Percentiles rank a stretch among this genome's conserved stretches.
phyloP scores from a whole-genome alignment of 2,888 invertebrate genomes.

The Pyrrhia umbra region DNA sequence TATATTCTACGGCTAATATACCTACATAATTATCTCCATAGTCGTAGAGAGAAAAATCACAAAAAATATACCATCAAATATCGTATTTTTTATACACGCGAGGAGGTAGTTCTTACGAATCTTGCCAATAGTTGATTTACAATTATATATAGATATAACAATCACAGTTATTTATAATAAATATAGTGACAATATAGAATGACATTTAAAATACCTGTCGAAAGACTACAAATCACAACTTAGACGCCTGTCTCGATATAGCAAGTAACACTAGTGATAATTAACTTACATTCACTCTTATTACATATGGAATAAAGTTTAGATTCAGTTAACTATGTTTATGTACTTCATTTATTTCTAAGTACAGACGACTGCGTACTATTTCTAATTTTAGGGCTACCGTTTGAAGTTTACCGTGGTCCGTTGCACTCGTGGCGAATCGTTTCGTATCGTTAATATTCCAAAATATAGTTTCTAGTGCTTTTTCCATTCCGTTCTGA shows the following conservation, averaged over 20 bases:
- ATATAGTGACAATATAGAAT: constrained; percentile 76
- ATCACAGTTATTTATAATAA: constrained; percentile 82
- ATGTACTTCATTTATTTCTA: constrained; percentile 86
- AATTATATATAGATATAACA: constrained; percentile 70
- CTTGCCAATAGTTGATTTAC: constrained; percentile 78
- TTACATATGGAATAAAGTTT: constrained; percentile 84
- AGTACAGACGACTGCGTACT: constrained; percentile 76
- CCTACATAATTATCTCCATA: constrained; percentile 59
- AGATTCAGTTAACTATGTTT: constrained; percentile 82
- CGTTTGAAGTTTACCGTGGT: constrained; percentile 58
- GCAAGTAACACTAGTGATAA: constrained; percentile 81
- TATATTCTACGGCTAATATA: constrained; percentile 38
- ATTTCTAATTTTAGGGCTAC: constrained; percentile 70
- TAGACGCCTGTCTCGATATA: constrained; percentile 80
- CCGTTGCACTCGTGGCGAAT: constrained; percentile 65
- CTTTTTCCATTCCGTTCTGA: constrained; percentile 16
- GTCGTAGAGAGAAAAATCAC: constrained; percentile 60
- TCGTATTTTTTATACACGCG: constrained; percentile 69
- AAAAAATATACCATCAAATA: constrained; percentile 63
- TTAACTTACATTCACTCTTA: constrained; percentile 84
- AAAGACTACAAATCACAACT: constrained; percentile 87
- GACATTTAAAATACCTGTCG: constrained; percentile 81
- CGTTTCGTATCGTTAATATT: constrained; percentile 30
- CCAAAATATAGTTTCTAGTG: constrained; percentile 42
- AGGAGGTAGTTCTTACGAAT: constrained; percentile 76